Evolutionary conservation across 2,113 vertebrate genomes (phyloP), one percentile per base, ranked within the genome.

Genomic region (Pluvianellus socialis): DNA sequence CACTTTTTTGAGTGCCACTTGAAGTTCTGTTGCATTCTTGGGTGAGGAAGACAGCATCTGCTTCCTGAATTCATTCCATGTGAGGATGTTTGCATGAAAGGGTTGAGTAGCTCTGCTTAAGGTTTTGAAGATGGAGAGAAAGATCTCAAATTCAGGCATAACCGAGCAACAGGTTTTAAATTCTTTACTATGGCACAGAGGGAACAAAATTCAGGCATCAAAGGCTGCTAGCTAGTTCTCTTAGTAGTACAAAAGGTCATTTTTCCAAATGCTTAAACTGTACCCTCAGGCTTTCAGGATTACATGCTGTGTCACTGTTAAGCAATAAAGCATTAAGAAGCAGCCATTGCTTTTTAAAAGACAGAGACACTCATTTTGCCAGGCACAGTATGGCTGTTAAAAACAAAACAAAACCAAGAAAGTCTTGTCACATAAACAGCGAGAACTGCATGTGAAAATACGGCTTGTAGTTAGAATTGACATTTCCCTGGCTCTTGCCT

Each of bases 181-280:
- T 40, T 88, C 27, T 90, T 65, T 80, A 35, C 44, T 42, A 2
- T 67, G 32, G 33, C 38, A 22, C 6, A 65, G 17, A 76, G 26
- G 20, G 14, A 93, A 74, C 10, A 70, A 96, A 91, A 90, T 62
- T 70, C 28, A 73, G 42, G 21, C 83, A 82, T 79, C 68, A 92
- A 74, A 94, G 50, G 50, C 83, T 83, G 28, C 65, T 45, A 62
- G 79, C 30, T 83, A 38, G 14, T 74, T 84, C 71, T 52, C 58
- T 40, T 87, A 55, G 58, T 12, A 80, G 59, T 62, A 94, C 55
- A 80, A 95, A 93, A 66, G 83, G 63, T 86, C 63, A 84, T 79
- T 96, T 85, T 91, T 86, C 80, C 86, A 86, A 95, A 91, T 74
- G 63, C 47, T 94, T 84, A 50, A 87, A 84, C 77, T 79, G 44